Base-by-base conservation (phyloP, 1,140 invertebrate genomes). In the Drusus annulatus region DNA sequence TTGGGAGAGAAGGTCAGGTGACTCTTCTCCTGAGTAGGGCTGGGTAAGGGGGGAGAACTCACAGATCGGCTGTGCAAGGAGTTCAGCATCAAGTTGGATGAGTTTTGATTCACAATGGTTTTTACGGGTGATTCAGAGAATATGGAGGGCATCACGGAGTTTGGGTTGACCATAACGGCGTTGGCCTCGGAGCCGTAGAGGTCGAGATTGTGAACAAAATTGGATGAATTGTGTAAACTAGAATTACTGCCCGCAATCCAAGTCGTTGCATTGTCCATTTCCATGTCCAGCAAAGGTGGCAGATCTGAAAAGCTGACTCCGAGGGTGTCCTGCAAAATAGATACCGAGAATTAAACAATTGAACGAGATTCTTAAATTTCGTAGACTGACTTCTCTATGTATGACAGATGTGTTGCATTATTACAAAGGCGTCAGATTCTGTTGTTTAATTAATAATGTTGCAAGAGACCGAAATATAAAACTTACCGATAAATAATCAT, bases 161-260 rank as follows among this genome's bases (percentile, higher is more conserved):
- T 95, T 1, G 95, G 95, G 87, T 95, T 95, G 2, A 96, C 94
- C 92, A 94, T 94, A 52, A 93, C 90, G 19, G 93, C 92, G 3
- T 94, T 92, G 0, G 92, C 92, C 81, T 95, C 93, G 25, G 93
- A 93, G 1, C 93, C 93, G 84, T 91, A 93, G 80, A 95, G 91
- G 85, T 95, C 95, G 78, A 94, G 87, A 83, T 93, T 94, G 83
- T 93, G 93, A 85, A 92, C 93, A 81, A 93, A 93, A 87, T 90
- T 91, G 31, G 92, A 93, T 16, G 88, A 88, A 79, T 88, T 89
- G 36, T 84, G 83, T 56, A 91, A 88, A 75, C 89, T 91, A 50
- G 92, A 91, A 81, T 91, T 92, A 71, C 89, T 85, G 86, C 84
- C 91, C 88, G 86, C 90, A 84, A 86, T 89, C 91, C 86, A 91